These are phyloP conservation scores for Macaria notata DNA, from an alignment of 2,888 invertebrate species.

Conservation along the genomic window DNA sequence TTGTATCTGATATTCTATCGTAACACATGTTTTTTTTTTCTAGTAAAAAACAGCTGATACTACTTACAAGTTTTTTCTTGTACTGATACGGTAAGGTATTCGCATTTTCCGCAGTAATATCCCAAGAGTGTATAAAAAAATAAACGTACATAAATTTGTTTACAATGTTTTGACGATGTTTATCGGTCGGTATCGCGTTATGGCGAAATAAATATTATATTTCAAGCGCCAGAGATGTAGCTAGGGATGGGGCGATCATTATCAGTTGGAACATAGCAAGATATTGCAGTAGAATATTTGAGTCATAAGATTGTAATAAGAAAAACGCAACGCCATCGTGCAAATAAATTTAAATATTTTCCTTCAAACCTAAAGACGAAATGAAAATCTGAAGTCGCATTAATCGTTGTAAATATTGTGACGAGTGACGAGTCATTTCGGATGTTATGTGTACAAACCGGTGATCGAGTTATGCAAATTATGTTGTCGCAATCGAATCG, in stretches of 20 bases:
- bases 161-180: constrained; percentile 22
- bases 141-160: constrained; percentile 26
- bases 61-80: too few species aligned
- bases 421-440: background rate
- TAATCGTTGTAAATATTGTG: too few species aligned
- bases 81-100: too few species aligned
- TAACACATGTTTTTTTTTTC: too few species aligned
- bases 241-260: background rate
- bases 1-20: too few species aligned
- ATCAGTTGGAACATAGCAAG: too few species aligned
- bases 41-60: too few species aligned
- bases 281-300: too few species aligned
- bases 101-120: constrained; percentile 6
- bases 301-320: too few species aligned
- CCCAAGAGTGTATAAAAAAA: constrained; percentile 14
- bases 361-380: too few species aligned
- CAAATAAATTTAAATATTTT: too few species aligned
- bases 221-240: constrained; percentile 5
- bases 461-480: constrained; percentile 35
- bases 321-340: too few species aligned
- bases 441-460: constrained; percentile 13
- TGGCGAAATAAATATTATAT: constrained; percentile 25
- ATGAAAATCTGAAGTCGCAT: background rate
- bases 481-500: constrained; percentile 17
- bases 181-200: constrained; percentile 16